phyloP scores from a whole-genome alignment of 2,797 vertebrate species.

The Tokudaia tokunoshimensis region DNA sequence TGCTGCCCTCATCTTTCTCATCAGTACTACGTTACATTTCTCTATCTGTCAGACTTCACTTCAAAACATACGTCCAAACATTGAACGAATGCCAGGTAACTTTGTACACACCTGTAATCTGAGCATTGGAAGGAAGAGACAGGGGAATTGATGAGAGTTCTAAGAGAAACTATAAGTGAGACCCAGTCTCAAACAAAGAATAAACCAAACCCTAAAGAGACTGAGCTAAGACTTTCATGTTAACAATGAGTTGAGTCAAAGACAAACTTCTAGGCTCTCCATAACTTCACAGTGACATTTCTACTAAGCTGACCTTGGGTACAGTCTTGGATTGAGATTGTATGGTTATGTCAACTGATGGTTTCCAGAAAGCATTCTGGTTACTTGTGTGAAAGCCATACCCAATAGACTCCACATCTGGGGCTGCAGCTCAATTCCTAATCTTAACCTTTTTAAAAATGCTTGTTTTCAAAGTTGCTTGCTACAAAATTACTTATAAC shows the following conservation, averaged over 20 bases:
- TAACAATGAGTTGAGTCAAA: neutral
- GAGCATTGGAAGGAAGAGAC: neutral
- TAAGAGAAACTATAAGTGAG: neutral
- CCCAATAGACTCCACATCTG: neutral
- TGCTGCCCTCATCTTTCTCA: fast-evolving
- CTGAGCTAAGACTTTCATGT: neutral
- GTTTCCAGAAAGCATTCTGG: neutral
- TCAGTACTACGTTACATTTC: neutral
- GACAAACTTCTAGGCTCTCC: neutral
- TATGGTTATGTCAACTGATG: neutral
- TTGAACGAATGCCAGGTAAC: neutral
- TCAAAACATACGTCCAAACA: neutral
- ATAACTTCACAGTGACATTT: fast-evolving
- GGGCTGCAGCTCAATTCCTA: neutral
- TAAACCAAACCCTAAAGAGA: neutral
- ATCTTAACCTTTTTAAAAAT: neutral
- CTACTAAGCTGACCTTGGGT: neutral
- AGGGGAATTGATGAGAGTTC: neutral
- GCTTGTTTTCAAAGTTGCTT: neutral
- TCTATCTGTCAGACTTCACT: neutral
- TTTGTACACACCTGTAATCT: neutral
- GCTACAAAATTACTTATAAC: neutral
- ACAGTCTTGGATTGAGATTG: no score
- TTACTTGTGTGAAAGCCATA: neutral
- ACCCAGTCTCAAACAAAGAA: neutral